Conservation (phyloP, 1,140 invertebrate genomes). For the Drosophila bocki region DNA sequence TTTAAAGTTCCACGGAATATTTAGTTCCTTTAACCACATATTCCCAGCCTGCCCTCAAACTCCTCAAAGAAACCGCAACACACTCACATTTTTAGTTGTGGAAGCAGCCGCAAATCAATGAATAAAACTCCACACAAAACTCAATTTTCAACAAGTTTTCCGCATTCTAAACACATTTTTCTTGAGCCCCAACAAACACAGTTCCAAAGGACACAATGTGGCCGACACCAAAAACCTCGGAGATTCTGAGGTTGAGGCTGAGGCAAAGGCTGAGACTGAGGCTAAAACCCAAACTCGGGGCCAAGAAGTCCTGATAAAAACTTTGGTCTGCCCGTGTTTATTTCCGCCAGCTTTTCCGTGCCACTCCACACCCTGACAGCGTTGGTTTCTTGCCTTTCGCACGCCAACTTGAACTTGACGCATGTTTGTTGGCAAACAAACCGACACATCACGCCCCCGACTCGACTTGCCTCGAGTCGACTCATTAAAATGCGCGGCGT, state of each 20-base stretch:
- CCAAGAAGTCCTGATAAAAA: constrained; percentile 80
- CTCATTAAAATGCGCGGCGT: constrained; percentile 81
- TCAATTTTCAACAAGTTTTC: constrained; percentile 80
- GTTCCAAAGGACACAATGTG: constrained; percentile 49
- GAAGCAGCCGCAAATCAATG: constrained; percentile 63
- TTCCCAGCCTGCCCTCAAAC: background rate
- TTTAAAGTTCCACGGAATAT: background rate
- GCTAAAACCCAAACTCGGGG: constrained; percentile 62
- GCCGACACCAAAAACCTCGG: constrained; percentile 47
- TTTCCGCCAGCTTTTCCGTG: constrained; percentile 17
- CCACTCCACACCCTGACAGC: constrained; percentile 19
- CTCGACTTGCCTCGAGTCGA: constrained; percentile 22
- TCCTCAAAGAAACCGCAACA: constrained; percentile 17
- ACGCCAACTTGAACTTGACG: constrained; percentile 74
- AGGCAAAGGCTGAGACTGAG: constrained; percentile 5
- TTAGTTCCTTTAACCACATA: constrained; percentile 1
- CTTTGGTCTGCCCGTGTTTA: constrained; percentile 45
- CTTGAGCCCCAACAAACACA: constrained; percentile 24
- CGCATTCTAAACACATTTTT: constrained; percentile 78
- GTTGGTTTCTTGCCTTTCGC: constrained; percentile 45
- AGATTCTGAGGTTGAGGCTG: constrained; percentile 1
- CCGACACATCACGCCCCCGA: constrained; percentile 45
- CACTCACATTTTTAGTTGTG: constrained; percentile 7
- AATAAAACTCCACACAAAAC: constrained; percentile 72
- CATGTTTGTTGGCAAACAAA: constrained; percentile 82